Evolutionary conservation across 2,797 vertebrate species (phyloP).

Genomic region (Cossypha polioptera): DNA sequence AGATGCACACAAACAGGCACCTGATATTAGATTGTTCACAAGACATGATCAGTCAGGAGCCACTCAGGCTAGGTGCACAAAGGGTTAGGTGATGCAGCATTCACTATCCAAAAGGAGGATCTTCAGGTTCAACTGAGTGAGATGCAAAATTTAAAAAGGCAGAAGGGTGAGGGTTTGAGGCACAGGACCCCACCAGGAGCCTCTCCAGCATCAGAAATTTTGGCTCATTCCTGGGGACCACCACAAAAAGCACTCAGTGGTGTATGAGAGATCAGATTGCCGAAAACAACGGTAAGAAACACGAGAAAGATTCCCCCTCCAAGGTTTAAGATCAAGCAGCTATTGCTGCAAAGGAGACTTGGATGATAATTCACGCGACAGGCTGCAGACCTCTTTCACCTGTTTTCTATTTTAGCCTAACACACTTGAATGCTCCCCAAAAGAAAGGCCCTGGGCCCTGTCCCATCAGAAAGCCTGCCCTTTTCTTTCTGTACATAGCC

Average conservation of each 20-base stretch:
- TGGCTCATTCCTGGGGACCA: background rate
- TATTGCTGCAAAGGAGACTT: background rate
- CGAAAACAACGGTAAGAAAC: background rate
- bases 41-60: background rate
- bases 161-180: background rate
- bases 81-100: background rate
- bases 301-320: background rate
- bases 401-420: constrained; percentile 51
- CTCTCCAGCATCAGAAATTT: background rate
- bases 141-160: background rate
- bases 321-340: background rate
- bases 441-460: background rate
- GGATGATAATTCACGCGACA: background rate
- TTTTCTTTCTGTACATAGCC: constrained; percentile 6
- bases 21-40: background rate
- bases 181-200: background rate
- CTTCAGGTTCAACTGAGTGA: background rate
- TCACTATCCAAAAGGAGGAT: background rate
- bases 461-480: background rate
- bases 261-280: background rate
- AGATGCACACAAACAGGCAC: background rate
- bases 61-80: background rate
- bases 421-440: constrained; percentile 40
- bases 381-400: background rate
- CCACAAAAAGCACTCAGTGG: background rate